Base-by-base conservation (phyloP, 2,113 vertebrate genomes). In the Platycercus adscitus region DNA sequence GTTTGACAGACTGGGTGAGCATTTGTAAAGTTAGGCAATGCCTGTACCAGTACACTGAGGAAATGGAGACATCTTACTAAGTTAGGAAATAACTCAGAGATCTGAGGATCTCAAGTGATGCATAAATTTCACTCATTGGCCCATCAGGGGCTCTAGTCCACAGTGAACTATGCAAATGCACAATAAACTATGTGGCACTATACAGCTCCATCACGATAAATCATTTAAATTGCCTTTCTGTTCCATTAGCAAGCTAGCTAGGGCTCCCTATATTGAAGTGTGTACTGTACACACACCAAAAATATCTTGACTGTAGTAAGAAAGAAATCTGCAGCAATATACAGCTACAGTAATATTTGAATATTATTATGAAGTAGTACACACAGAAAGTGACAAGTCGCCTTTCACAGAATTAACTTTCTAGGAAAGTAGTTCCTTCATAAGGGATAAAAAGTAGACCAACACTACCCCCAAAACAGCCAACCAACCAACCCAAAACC, bases 221-320 rank as follows among this genome's bases (percentile, higher is more conserved):
- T 95, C 86, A 88, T 91, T 66, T 77, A 88, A 93, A 95, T 77
- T 92, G 41, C 60, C 86, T 96, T 94, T 87, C 73, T 86, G 65
- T 87, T 84, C 78, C 52, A 89, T 61, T 21, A 87, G 35, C 61
- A 81, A 93, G 78, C 33, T 43, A 87, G 39, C 70, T 81, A 68
- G 47, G 35, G 33, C 29, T 93, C 39, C 8, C 46, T 68, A 13
- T 46, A 81, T 37, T 89, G 78, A 46, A 87, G 44, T 68, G 47
- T 91, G 60, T 25, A 33, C 61, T 75, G 55, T 39, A 68, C n/a
- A 91, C 21, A 77, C 33, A 81, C 23, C 28, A 87, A 71, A 96
- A 88, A 58, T 71, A 49, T 26, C 20, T 70, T n/a, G 7, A 37
- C 17, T 75, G 19, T 53, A 68, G 84, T 47, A 26, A 89, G 24